Conservation (phyloP, 2,797 vertebrate genomes). For the Podarcis lilfordi region DNA sequence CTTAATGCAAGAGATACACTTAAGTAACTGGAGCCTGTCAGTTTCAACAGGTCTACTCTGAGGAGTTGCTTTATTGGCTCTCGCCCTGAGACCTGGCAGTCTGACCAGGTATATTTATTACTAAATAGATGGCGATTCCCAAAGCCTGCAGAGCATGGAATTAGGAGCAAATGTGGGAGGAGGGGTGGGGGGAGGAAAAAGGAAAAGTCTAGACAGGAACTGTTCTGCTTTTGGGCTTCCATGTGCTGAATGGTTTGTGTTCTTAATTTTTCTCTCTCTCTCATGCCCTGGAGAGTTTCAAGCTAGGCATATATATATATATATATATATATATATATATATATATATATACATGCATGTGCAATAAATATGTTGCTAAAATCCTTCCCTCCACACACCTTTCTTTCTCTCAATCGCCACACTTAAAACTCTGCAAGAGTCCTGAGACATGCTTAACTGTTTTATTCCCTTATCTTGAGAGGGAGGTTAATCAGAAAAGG, state of each 20-base stretch:
- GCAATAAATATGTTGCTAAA: slow-evolving; percentile 54
- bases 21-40: no score
- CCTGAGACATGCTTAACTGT: no score
- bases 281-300: slow-evolving; percentile 51
- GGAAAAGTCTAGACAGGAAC: slow-evolving; percentile 79
- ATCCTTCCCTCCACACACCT: neutral
- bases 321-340: slow-evolving; percentile 50
- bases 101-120: slow-evolving; percentile 65
- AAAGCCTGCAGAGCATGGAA: slow-evolving; percentile 78
- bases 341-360: no score
- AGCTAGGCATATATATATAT: slow-evolving; percentile 62
- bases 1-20: no score
- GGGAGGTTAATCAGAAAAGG: no score
- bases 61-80: no score
- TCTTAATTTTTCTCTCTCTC: neutral
- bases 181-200: no score
- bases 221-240: slow-evolving; percentile 65
- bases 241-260: slow-evolving; percentile 32
- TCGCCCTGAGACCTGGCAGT: slow-evolving; percentile 48
- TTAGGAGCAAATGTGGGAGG: slow-evolving; percentile 78
- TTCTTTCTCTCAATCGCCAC: neutral
- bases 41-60: no score
- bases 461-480: no score
- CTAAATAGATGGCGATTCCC: slow-evolving; percentile 63
- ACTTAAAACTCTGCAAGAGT: neutral